Evolutionary conservation across 2,113 vertebrate species (phyloP).

Genomic region (Myocastor coypus): DNA sequence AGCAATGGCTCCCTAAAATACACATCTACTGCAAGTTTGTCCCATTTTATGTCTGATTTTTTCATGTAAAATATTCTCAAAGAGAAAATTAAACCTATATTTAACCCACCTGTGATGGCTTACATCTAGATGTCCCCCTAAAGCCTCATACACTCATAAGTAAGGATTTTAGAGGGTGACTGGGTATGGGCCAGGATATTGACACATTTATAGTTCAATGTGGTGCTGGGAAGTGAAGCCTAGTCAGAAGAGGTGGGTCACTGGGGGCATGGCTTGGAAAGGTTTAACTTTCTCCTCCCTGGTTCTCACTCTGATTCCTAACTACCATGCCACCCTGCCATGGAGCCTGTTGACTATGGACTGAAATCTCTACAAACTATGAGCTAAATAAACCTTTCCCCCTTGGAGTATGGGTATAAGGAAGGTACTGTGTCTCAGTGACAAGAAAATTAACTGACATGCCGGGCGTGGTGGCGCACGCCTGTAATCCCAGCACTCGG

Average conservation of each 20-base stretch:
- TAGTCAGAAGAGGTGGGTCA: neutral
- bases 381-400: neutral
- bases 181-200: neutral
- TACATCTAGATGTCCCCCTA: neutral
- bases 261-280: neutral
- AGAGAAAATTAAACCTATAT: conserved; percentile 39
- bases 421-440: neutral
- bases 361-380: neutral
- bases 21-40: neutral
- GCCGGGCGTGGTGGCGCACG: too few species aligned
- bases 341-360: neutral
- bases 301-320: neutral
- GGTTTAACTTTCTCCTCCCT: neutral
- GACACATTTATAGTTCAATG: neutral
- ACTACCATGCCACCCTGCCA: neutral
- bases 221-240: neutral
- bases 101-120: neutral
- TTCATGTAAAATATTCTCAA: conserved; percentile 52
- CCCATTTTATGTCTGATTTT: conserved; percentile 36
- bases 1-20: neutral
- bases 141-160: neutral
- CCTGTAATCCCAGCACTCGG: too few species aligned
- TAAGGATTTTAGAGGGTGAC: neutral
- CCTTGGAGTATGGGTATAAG: neutral
- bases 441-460: neutral